Conservation (phyloP, 2,797 vertebrate species). For the Epinephelus awoara region DNA sequence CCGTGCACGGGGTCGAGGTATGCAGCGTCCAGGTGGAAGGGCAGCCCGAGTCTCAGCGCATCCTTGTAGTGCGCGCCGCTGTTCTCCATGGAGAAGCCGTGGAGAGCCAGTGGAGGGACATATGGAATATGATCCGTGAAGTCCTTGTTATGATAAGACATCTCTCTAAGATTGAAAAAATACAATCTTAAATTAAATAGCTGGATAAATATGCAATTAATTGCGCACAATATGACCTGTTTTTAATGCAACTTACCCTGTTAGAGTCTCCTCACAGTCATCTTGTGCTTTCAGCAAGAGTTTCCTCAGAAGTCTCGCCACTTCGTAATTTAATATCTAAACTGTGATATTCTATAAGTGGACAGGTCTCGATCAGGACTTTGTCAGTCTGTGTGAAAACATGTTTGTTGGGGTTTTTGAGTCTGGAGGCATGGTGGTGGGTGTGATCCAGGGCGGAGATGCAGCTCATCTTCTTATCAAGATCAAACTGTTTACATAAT, state of each 20-base stretch:
- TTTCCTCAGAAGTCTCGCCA: constrained; percentile 11
- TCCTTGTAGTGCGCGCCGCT: constrained; percentile 75
- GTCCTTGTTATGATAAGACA: constrained; percentile 65
- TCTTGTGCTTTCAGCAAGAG: constrained; percentile 12
- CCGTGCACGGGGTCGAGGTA: constrained; percentile 80
- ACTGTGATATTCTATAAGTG: neutral
- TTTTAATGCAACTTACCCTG: constrained; percentile 38
- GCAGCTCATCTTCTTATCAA: constrained; percentile 55
- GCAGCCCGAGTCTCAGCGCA: constrained; percentile 72
- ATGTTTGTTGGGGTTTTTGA: constrained; percentile 46
- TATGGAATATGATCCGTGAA: constrained; percentile 69
- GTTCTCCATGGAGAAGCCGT: constrained; percentile 71
- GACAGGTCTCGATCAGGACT: neutral
- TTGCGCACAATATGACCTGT: neutral
- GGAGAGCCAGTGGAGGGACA: constrained; percentile 68
- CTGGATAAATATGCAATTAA: neutral
- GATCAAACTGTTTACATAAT: constrained; percentile 67
- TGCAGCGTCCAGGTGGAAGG: constrained; percentile 80
- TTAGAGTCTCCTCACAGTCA: constrained; percentile 34
- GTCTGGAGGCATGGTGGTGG: constrained; percentile 49
- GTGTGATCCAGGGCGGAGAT: constrained; percentile 75
- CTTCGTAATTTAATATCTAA: neutral
- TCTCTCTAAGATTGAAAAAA: constrained; percentile 40
- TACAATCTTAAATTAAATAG: neutral
- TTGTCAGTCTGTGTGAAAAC: constrained; percentile 29